These are phyloP conservation scores for Tinamus major DNA, from an alignment of 2,797 vertebrate species.

Conservation along the genomic window DNA sequence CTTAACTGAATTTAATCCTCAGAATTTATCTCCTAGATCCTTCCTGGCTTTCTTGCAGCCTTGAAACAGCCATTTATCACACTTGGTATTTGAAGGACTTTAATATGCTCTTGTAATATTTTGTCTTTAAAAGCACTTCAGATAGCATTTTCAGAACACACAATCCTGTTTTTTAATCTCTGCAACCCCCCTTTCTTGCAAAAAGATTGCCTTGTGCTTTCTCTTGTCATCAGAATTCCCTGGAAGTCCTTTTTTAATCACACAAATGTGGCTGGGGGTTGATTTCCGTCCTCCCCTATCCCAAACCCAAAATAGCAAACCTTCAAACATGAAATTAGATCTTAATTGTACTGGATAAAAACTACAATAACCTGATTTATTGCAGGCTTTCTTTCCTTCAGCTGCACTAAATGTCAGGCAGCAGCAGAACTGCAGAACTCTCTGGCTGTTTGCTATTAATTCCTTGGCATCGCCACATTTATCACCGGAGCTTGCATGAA, in stretches of 20 bases:
- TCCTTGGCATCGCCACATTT: background rate
- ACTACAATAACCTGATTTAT: conserved; percentile 20
- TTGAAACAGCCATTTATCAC: background rate
- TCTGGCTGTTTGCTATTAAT: conserved; percentile 13
- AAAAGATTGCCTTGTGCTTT: background rate
- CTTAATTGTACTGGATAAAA: conserved; percentile 29
- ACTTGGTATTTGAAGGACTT: background rate
- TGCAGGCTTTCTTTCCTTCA: conserved; percentile 6
- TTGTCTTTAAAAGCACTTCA: background rate
- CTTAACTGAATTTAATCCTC: background rate
- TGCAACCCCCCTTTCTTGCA: background rate
- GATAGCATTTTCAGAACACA: background rate
- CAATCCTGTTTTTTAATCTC: background rate
- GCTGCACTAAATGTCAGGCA: conserved; percentile 36
- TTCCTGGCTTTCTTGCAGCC: background rate
- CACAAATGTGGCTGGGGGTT: background rate
- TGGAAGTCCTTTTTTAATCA: conserved; percentile 15
- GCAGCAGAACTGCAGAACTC: background rate
- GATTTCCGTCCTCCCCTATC: background rate
- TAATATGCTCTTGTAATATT: background rate
- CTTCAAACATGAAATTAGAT: conserved; percentile 14
- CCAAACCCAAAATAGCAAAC: background rate
- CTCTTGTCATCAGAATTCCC: conserved; percentile 9
- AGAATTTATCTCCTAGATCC: background rate
- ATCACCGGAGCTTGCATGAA: background rate